phyloP scores from a whole-genome alignment of 2,113 vertebrate genomes.

The Hippopotamus amphibius region DNA sequence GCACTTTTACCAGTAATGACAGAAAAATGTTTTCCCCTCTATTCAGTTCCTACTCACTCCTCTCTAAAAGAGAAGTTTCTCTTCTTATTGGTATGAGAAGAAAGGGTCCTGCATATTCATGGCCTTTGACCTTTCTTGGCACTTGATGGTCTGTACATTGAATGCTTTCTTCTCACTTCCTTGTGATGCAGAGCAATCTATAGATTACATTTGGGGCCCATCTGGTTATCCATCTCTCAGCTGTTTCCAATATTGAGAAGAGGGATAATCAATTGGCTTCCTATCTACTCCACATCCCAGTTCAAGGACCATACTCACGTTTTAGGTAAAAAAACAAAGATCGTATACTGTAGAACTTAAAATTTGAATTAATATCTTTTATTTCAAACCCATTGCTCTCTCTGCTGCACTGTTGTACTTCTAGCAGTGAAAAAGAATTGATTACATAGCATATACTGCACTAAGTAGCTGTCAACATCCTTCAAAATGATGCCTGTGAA shows the following conservation, averaged over 20 bases:
- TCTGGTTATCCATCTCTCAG: not conserved
- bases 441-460: not conserved
- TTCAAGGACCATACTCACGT: not conserved
- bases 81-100: not conserved
- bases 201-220: not conserved
- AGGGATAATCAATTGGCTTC: not conserved
- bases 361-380: not conserved
- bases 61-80: not conserved
- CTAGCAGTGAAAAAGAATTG: not conserved
- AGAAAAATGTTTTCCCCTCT: not conserved
- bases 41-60: not conserved
- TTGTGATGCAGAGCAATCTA: not conserved
- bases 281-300: not conserved
- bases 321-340: not conserved
- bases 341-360: not conserved
- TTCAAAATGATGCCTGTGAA: not conserved
- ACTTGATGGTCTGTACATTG: not conserved
- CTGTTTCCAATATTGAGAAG: not conserved
- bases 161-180: not conserved
- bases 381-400: not conserved
- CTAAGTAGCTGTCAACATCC: not conserved
- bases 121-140: not conserved
- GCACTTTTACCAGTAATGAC: not conserved
- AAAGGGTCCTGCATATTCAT: not conserved
- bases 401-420: not conserved